A percentile compares a stretch with the other conserved stretches of the same genome.
These are phyloP conservation scores for Phycodurus eques DNA, from an alignment of 2,113 vertebrate species.

Conservation along the genomic window DNA sequence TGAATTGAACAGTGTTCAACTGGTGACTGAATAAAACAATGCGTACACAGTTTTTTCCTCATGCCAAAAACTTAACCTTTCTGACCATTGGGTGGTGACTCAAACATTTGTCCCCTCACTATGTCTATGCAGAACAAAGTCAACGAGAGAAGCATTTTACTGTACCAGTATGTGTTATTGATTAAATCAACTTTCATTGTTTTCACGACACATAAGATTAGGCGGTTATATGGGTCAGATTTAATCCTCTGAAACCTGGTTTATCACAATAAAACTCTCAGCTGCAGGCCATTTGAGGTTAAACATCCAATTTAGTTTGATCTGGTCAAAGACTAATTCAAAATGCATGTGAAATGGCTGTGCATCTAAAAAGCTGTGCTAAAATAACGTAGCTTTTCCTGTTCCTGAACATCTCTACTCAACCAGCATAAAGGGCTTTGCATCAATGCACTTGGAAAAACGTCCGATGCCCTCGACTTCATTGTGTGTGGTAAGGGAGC, in stretches of 20 bases:
- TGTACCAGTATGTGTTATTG: background rate
- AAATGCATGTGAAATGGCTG: slow-evolving; percentile 53
- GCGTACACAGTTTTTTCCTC: background rate
- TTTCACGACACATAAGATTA: slow-evolving; percentile 12
- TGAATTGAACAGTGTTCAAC: too few relatives aligned
- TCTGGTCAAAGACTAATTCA: slow-evolving; percentile 62
- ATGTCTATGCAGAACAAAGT: background rate
- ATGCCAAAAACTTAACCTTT: background rate
- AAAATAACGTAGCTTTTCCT: slow-evolving; percentile 53
- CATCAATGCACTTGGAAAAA: too few relatives aligned
- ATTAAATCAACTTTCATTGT: background rate
- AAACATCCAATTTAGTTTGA: slow-evolving; percentile 57
- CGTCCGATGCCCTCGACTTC: too few relatives aligned
- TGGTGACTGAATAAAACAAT: too few relatives aligned
- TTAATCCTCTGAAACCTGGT: slow-evolving; percentile 39
- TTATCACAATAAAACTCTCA: slow-evolving; percentile 29
- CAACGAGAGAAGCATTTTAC: background rate
- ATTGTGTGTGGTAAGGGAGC: too few relatives aligned
- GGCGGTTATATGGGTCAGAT: slow-evolving; percentile 35
- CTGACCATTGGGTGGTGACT: background rate
- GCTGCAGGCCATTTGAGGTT: slow-evolving; percentile 46
- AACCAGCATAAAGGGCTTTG: slow-evolving; percentile 25
- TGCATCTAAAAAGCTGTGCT: slow-evolving; percentile 56
- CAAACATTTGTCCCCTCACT: background rate
- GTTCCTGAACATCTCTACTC: slow-evolving; percentile 52